Evolutionary conservation across 1,140 invertebrate species (phyloP).

Genomic region (Bombus cullumanus): DNA sequence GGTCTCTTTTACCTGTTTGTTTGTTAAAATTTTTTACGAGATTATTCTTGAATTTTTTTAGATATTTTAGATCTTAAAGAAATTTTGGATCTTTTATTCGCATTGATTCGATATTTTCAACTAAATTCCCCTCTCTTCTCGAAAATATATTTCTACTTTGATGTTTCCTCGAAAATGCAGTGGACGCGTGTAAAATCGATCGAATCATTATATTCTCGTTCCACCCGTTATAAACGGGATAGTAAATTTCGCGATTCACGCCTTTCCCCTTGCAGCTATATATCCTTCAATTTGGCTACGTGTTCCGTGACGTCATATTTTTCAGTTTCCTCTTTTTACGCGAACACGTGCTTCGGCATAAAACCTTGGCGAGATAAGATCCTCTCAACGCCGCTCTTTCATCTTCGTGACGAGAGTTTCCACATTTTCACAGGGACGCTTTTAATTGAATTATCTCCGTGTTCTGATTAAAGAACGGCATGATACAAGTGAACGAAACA

Average conservation of each 20-base stretch:
- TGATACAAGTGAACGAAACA: neutral
- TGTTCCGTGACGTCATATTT: constrained; percentile 8
- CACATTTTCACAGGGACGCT: neutral
- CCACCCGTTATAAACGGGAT: neutral
- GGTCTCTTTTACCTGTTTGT: neutral
- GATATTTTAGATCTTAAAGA: no score
- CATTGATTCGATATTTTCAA: neutral
- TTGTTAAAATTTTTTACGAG: neutral
- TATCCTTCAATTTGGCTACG: constrained; percentile 25
- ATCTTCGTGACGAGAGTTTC: neutral
- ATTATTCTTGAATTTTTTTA: no score
- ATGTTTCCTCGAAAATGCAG: neutral
- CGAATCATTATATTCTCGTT: neutral
- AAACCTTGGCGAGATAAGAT: constrained; percentile 18
- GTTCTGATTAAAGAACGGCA: neutral
- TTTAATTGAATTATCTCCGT: constrained; percentile 12
- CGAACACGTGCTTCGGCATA: constrained; percentile 26
- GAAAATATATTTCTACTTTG: neutral
- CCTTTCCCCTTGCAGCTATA: neutral
- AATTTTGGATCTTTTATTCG: neutral
- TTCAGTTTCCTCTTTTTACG: constrained; percentile 11
- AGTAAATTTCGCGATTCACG: neutral
- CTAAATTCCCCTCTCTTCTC: no score
- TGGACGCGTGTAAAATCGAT: neutral
- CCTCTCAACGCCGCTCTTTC: constrained; percentile 17